Conservation (phyloP, 1,140 invertebrate genomes). For the Zophobas atratus region DNA sequence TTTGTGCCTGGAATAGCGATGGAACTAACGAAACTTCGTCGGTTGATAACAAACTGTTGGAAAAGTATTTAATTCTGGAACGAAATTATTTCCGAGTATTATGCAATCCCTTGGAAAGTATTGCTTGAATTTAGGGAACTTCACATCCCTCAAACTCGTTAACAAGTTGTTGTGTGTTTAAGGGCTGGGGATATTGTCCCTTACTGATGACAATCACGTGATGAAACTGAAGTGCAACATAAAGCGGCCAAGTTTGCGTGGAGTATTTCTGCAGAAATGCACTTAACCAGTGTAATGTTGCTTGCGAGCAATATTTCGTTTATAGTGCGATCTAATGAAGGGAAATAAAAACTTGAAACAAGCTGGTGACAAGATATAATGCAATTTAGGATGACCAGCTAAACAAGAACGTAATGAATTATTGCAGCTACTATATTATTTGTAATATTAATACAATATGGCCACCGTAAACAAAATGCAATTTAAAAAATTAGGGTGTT, state of each 20-base stretch:
- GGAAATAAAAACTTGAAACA: too few species aligned
- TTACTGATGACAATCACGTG: background rate
- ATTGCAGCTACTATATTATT: too few species aligned
- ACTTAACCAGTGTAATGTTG: background rate
- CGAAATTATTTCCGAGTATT: slow-evolving; percentile 32
- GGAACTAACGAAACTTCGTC: slow-evolving; percentile 26
- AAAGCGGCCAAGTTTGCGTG: background rate
- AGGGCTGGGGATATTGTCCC: slow-evolving; percentile 31
- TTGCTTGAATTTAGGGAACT: slow-evolving; percentile 41
- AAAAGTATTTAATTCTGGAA: slow-evolving; percentile 20
- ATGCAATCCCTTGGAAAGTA: slow-evolving; percentile 18
- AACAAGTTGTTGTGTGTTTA: slow-evolving; percentile 48
- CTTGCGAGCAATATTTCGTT: background rate
- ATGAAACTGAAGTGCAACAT: slow-evolving; percentile 4
- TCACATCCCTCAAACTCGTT: slow-evolving; percentile 49
- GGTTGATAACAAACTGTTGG: slow-evolving; percentile 13
- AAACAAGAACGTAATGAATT: too few species aligned
- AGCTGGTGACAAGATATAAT: too few species aligned
- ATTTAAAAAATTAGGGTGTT: too few species aligned
- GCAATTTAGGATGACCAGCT: too few species aligned
- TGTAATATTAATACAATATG: too few species aligned
- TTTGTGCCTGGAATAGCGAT: slow-evolving; percentile 29
- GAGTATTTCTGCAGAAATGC: background rate
- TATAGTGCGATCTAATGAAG: background rate
- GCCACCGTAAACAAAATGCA: too few species aligned